Evolutionary conservation across 2,797 vertebrate genomes (phyloP).

Genomic region (Sparus aurata): DNA sequence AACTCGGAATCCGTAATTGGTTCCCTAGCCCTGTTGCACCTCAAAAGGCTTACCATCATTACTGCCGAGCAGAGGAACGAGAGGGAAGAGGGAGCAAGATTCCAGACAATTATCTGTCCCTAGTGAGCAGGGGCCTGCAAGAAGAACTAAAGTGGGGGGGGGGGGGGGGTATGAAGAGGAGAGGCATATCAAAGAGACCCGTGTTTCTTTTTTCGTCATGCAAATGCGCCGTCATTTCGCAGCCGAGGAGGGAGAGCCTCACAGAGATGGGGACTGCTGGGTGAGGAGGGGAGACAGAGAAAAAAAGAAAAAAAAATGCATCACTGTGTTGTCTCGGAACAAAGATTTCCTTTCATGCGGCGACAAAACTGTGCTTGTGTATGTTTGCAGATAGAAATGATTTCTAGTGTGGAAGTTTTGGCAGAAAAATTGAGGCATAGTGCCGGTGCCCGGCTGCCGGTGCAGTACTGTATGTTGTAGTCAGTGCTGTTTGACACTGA

Average conservation of each 20-base stretch:
- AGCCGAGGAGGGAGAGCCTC: constrained; percentile 38
- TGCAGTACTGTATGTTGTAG: background rate
- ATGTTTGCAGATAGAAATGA: constrained; percentile 45
- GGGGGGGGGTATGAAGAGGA: constrained; percentile 45
- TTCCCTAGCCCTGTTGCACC: constrained; percentile 70
- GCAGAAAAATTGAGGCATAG: constrained; percentile 16
- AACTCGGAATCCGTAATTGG: constrained; percentile 74
- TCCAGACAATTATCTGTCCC: constrained; percentile 78
- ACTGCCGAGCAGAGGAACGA: constrained; percentile 59
- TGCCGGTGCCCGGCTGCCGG: background rate
- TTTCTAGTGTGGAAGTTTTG: constrained; percentile 25
- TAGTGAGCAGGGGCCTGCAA: constrained; percentile 52
- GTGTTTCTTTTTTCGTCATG: constrained; percentile 64
- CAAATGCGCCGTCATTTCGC: constrained; percentile 63
- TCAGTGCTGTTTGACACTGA: background rate
- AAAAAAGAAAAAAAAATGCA: constrained; percentile 23
- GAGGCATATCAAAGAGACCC: constrained; percentile 70
- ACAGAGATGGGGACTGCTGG: constrained; percentile 14
- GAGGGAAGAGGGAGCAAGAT: constrained; percentile 63
- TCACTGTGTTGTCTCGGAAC: constrained; percentile 52
- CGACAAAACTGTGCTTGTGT: constrained; percentile 58
- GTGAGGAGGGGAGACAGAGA: background rate
- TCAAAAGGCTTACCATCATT: constrained; percentile 78
- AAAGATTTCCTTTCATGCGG: constrained; percentile 54
- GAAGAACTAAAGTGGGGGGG: constrained; percentile 56